Conservation (phyloP, 1,140 invertebrate genomes). For the Temnothorax longispinosus region DNA sequence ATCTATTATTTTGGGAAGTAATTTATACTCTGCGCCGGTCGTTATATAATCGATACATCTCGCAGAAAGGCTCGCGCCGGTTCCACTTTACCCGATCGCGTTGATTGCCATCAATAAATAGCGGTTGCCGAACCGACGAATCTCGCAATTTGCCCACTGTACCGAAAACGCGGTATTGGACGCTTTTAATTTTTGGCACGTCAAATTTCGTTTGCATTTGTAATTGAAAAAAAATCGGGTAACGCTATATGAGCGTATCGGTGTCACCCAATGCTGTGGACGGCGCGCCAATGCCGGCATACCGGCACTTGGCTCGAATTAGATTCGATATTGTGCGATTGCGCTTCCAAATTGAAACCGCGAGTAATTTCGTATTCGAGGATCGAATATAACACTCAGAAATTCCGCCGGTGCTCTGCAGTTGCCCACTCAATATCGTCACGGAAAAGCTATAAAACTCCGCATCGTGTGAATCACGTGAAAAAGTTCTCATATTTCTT, state of each 20-base stretch:
- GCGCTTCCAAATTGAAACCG: conserved; percentile 35
- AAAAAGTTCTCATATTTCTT: background rate
- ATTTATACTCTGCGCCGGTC: background rate
- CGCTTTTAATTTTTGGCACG: conserved; percentile 59
- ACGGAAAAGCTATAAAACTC: background rate
- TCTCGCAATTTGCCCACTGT: conserved; percentile 16
- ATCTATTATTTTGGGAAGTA: background rate
- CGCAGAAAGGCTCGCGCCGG: background rate
- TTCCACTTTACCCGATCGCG: background rate
- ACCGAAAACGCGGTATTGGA: conserved; percentile 32
- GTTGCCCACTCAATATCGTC: background rate
- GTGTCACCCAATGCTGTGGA: conserved; percentile 23
- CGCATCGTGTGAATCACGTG: background rate
- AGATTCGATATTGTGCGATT: conserved; percentile 34
- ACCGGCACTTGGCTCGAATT: conserved; percentile 22
- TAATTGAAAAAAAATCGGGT: conserved; percentile 36
- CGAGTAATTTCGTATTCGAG: conserved; percentile 30
- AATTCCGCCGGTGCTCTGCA: background rate
- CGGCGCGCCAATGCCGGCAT: background rate
- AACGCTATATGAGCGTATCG: conserved; percentile 1
- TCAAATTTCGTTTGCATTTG: conserved; percentile 58
- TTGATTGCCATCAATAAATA: conserved; percentile 57
- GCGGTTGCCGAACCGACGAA: conserved; percentile 33
- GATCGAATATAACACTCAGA: conserved; percentile 24
- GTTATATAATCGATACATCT: background rate